Evolutionary conservation across 2,888 invertebrate species (phyloP), one percentile per base, ranked within the genome.

Genomic region (Smittia sp.): DNA sequence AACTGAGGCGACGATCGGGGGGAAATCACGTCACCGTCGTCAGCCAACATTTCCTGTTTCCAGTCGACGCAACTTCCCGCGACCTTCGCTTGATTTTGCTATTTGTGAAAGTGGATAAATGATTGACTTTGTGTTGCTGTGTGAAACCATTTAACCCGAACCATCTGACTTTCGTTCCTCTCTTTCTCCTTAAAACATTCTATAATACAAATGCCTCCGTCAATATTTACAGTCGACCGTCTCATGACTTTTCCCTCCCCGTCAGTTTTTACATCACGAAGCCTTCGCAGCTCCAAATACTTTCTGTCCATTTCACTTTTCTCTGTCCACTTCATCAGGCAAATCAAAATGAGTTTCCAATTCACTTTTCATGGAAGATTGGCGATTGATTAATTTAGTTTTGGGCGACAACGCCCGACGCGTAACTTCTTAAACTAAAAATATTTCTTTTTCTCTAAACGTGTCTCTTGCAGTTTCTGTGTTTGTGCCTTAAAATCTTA

Each of bases 351-450:
- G n/a, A n/a, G n/a, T n/a, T n/a, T n/a, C n/a, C n/a, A n/a, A n/a
- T n/a, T n/a, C n/a, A n/a, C n/a, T 65, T 65, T 65, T 27, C 65
- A 65, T 65, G 65, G 65, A 65, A 65, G 65, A 65, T 65, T 65
- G 65, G 65, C 65, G 65, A 65, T 65, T 65, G 27, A 27, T 24
- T 52, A 52, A 52, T 58, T 20, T 13, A 2, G 2, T 46, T 46
- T 46, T 46, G n/a, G n/a, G n/a, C n/a, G n/a, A n/a, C n/a, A n/a
- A n/a, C n/a, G n/a, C n/a, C n/a, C n/a, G n/a, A n/a, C n/a, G n/a
- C 58, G 32, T 32, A 9, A 32, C 32, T 3, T 32, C 32, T 32
- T 32, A 32, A 6, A 32, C 32, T 32, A 32, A 32, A 32, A 32
- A 32, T 32, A 32, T 32, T 32, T 32, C 32, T 6, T 32, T 32